Percentiles rank a stretch among this genome's conserved stretches.
Conservation (phyloP, 1,140 invertebrate species). For the Diuraphis noxia region DNA sequence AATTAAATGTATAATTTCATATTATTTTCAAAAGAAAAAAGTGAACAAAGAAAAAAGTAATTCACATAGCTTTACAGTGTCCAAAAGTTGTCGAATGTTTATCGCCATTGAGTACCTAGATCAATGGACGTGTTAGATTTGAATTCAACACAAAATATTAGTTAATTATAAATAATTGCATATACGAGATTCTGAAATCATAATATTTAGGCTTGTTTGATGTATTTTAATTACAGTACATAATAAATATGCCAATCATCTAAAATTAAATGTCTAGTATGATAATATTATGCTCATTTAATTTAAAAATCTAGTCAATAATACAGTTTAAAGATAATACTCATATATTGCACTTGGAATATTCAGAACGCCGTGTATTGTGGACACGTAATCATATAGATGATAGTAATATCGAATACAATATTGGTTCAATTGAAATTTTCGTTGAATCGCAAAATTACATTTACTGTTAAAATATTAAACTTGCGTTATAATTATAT, state of each 20-base stretch:
- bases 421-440: not conserved
- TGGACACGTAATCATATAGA: not conserved
- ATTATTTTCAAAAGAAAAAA: not conserved
- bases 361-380: not conserved
- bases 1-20: not conserved
- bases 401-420: not conserved
- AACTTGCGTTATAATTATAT: not conserved
- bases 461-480: not conserved
- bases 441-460: not conserved
- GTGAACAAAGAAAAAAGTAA: too few species aligned
- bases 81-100: not conserved
- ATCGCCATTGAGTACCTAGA: not conserved
- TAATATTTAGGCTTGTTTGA: too few species aligned
- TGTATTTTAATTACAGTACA: too few species aligned
- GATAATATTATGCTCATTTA: not conserved
- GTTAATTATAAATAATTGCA: too few species aligned
- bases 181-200: too few species aligned
- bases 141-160: too few species aligned
- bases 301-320: not conserved
- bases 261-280: not conserved
- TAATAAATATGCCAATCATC: not conserved
- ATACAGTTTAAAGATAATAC: not conserved
- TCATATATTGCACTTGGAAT: not conserved
- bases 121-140: too few species aligned
- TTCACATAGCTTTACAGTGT: too few species aligned